Base-by-base conservation (phyloP, 2,113 vertebrate species). In the Catharus bicknelli region DNA sequence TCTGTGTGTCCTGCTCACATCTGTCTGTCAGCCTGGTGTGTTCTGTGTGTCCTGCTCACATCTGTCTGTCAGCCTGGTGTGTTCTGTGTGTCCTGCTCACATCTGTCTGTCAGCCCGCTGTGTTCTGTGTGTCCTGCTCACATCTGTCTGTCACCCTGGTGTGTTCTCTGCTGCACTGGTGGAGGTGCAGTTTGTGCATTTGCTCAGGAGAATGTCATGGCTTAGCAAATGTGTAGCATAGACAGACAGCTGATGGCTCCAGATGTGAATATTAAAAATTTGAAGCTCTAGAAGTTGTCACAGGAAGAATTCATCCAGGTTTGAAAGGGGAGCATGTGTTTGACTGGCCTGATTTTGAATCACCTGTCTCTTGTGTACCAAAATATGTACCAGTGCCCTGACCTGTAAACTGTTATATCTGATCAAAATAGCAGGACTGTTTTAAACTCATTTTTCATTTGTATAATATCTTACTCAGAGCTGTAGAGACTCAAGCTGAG, bases 131-230 rank as follows among this genome's bases (percentile, higher is more conserved):
- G 50, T 6, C 48, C 80, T 13, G 16, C 25, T 11, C 22, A 20
- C 40, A 10, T 34, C 58, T 55, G 20, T 42, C 73, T 85, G 62
- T 47, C 85, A 76, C 50, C 2, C 40, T 40, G 47, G 2, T 13
- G n/a, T 17, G 25, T 43, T 6, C 16, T 53, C 19, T 30, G 38
- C 45, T 2, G 0, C 20, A 0, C 6, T 43, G 26, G 11, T 70
- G 40, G 64, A 77, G 55, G n/a, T 23, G 61, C 48, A 51, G 5
- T 75, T 80, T 67, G 61, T 38, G 22, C 40, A 17, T 45, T 83
- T 5, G 2, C 74, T 83, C 40, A 48, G 38, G 29, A 54, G 11
- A 45, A 21, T 62, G 51, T 63, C 3, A 4, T 53, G 45, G 25
- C 34, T 77, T 72, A 83, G 53, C 48, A 64, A 53, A 68, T 14